Percentiles rank a stretch among this genome's conserved stretches.
Evolutionary conservation across 2,888 invertebrate genomes (phyloP).

Genomic region (Heterodera filipjevi): DNA sequence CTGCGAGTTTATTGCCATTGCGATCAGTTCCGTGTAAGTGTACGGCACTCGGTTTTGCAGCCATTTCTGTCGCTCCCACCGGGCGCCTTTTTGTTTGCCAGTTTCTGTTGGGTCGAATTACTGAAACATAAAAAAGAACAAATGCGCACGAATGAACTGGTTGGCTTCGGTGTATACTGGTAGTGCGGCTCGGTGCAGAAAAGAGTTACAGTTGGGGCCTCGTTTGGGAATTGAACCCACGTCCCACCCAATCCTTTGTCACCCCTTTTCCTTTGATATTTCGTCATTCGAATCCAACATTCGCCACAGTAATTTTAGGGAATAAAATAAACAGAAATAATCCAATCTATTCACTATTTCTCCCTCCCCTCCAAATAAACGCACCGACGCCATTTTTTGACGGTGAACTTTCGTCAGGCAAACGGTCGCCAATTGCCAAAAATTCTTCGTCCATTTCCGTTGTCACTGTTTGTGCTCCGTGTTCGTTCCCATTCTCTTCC

Average conservation of each 20-base stretch:
- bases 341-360: too few species aligned
- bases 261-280: too few species aligned
- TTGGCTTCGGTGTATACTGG: too few species aligned
- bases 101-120: not conserved
- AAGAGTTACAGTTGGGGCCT: too few species aligned
- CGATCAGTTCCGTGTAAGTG: slow-evolving; percentile 24
- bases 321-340: too few species aligned
- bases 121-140: not conserved
- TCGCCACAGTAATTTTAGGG: too few species aligned
- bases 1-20: slow-evolving; percentile 10
- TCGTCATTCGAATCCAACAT: too few species aligned
- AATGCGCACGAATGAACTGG: not conserved
- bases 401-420: not conserved
- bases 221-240: too few species aligned
- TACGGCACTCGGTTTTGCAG: slow-evolving; percentile 9
- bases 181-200: too few species aligned
- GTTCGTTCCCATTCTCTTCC: not conserved
- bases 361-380: not conserved
- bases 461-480: not conserved
- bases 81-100: not conserved
- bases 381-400: not conserved
- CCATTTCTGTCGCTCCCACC: not conserved
- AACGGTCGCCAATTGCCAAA: not conserved
- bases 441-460: not conserved
- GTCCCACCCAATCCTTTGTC: too few species aligned